Evolutionary conservation across 2,113 vertebrate genomes (phyloP).

Genomic region (Poicephalus gulielmi): DNA sequence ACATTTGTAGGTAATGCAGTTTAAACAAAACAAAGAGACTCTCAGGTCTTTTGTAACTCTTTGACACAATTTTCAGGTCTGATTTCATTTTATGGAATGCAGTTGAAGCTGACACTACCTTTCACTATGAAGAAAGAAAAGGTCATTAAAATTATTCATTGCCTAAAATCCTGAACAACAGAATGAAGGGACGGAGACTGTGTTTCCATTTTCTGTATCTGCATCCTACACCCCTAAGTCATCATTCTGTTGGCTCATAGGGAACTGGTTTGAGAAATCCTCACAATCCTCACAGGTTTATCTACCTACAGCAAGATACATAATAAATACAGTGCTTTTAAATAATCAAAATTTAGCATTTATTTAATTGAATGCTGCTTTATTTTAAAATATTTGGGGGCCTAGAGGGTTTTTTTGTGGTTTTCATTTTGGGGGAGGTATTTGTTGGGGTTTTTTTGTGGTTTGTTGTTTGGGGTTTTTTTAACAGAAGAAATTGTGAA

Average conservation of each 20-base stretch:
- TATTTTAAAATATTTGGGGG: background rate
- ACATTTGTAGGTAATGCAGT: background rate
- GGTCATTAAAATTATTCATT: conserved; percentile 38
- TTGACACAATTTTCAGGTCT: conserved; percentile 13
- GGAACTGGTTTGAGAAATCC: background rate
- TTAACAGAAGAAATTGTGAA: conserved; percentile 53
- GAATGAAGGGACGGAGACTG: background rate
- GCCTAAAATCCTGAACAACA: conserved; percentile 40
- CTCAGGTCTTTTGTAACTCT: background rate
- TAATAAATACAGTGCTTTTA: background rate
- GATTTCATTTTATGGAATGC: background rate
- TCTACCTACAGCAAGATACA: background rate
- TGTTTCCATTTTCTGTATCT: background rate
- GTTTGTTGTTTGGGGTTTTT: background rate
- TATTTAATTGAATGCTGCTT: background rate
- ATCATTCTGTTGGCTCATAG: background rate
- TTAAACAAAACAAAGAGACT: conserved; percentile 41
- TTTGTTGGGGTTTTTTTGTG: background rate
- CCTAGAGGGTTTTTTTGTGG: background rate
- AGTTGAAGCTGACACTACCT: background rate
- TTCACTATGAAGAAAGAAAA: conserved; percentile 16
- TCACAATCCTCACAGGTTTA: background rate
- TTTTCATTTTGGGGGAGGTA: background rate
- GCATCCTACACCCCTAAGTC: background rate
- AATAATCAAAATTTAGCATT: background rate